phyloP scores from a whole-genome alignment of 2,113 vertebrate genomes.

The Pandion haliaetus region DNA sequence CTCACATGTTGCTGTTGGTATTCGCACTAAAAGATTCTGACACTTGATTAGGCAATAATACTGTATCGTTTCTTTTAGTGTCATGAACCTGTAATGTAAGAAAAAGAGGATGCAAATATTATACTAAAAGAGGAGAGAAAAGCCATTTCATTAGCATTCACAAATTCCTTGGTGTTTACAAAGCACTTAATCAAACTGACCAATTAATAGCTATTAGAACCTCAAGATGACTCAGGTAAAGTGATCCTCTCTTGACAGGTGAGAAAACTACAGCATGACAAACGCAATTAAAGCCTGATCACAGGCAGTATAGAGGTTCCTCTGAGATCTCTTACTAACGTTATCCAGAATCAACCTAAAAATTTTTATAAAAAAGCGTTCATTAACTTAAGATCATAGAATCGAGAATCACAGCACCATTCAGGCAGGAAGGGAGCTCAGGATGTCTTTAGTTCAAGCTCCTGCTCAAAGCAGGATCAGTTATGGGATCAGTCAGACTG shows the following conservation, averaged over 20 bases:
- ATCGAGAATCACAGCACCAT: accelerated
- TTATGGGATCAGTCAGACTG: background rate
- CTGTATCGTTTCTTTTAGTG: background rate
- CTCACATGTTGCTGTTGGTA: background rate
- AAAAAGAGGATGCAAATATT: background rate
- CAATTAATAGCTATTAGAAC: background rate
- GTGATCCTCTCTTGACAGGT: background rate
- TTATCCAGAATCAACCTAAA: background rate
- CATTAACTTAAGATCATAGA: background rate
- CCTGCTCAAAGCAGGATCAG: background rate
- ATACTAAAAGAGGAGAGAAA: background rate
- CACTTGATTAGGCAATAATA: background rate
- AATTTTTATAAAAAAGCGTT: background rate
- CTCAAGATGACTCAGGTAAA: background rate
- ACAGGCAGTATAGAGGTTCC: background rate
- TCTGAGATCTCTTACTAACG: background rate
- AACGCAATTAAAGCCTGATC: background rate
- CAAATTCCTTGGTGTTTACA: background rate
- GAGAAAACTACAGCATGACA: background rate
- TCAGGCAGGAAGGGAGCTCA: background rate
- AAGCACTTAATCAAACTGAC: background rate
- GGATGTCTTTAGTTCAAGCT: background rate
- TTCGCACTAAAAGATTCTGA: background rate
- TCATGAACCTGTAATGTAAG: background rate
- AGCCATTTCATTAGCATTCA: background rate